A percentile compares a stretch with the other conserved stretches of the same genome.
Evolutionary conservation across 2,113 vertebrate genomes (phyloP).

Genomic region (Hylia prasina): DNA sequence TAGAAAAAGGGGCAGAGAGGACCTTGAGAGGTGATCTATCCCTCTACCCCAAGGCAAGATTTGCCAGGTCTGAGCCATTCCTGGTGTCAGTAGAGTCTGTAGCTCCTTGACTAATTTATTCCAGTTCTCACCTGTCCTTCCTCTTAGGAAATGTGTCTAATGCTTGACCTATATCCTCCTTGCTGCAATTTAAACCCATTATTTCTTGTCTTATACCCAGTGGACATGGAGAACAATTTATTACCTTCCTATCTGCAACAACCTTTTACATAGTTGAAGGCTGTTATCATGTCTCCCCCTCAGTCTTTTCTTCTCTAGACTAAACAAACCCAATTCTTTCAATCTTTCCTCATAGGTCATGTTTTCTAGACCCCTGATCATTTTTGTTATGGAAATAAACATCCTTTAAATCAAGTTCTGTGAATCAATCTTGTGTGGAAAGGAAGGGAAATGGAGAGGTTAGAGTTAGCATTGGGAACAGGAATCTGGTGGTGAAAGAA

Average conservation of each 20-base stretch:
- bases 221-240: conserved; percentile 64
- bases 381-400: conserved; percentile 70
- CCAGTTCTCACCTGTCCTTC: conserved; percentile 59
- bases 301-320: conserved; percentile 69
- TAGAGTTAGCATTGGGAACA: conserved; percentile 51
- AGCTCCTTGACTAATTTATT: conserved; percentile 34
- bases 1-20: background rate
- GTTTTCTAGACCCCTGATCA: conserved; percentile 68
- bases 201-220: conserved; percentile 62
- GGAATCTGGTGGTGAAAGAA: conserved; percentile 66
- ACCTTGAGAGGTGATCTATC: background rate
- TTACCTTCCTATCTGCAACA: conserved; percentile 67
- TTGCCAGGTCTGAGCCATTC: conserved; percentile 1
- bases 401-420: conserved; percentile 67
- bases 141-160: conserved; percentile 17
- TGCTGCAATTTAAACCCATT: conserved; percentile 60
- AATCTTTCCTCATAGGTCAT: conserved; percentile 71
- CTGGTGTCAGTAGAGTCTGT: background rate
- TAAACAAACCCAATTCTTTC: conserved; percentile 70
- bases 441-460: conserved; percentile 58
- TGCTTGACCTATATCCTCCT: conserved; percentile 50
- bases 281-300: conserved; percentile 69
- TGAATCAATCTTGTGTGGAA: conserved; percentile 64
- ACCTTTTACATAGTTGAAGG: conserved; percentile 68
- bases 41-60: background rate